These are phyloP conservation scores for Sialis fuliginosa DNA, from an alignment of 2,888 invertebrate genomes.

Conservation along the genomic window DNA sequence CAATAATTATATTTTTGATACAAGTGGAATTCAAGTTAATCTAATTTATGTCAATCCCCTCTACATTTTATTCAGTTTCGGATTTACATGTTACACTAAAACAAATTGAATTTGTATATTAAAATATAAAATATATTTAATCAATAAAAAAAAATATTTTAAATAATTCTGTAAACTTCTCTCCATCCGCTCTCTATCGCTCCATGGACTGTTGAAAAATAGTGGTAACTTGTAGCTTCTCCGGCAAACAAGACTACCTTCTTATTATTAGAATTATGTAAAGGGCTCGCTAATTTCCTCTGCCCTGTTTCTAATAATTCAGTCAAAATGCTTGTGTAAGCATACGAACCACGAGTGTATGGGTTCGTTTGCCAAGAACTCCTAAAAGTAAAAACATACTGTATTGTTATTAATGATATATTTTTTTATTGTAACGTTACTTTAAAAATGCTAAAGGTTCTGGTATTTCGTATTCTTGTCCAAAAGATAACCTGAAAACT, in stretches of 20 bases:
- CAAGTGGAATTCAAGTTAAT: too few species aligned
- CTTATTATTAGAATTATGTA: slow-evolving; percentile 20
- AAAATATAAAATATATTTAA: too few species aligned
- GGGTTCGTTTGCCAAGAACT: slow-evolving; percentile 47
- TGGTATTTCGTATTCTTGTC: slow-evolving; percentile 32
- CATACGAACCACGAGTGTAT: slow-evolving; percentile 44
- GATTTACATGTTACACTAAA: too few species aligned
- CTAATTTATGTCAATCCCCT: too few species aligned
- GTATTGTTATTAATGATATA: too few species aligned
- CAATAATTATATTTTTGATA: too few species aligned
- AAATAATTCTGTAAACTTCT: slow-evolving; percentile 41
- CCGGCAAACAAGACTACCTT: slow-evolving; percentile 47
- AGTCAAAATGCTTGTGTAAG: slow-evolving; percentile 36
- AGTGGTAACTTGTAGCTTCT: slow-evolving; percentile 45
- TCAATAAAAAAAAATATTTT: too few species aligned
- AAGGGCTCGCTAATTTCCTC: slow-evolving; percentile 33
- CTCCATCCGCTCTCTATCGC: slow-evolving; percentile 56
- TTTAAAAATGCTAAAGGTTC: slow-evolving; percentile 32
- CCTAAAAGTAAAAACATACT: slow-evolving; percentile 30
- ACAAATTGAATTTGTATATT: too few species aligned
- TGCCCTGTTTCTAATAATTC: slow-evolving; percentile 36
- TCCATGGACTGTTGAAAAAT: slow-evolving; percentile 51
- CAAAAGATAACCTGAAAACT: slow-evolving; percentile 32
- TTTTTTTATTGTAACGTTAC: too few species aligned
- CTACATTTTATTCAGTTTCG: too few species aligned